A percentile compares a stretch with the other conserved stretches of the same genome.
Conservation (phyloP, 2,797 vertebrate genomes). For the Clarias pachynema region DNA sequence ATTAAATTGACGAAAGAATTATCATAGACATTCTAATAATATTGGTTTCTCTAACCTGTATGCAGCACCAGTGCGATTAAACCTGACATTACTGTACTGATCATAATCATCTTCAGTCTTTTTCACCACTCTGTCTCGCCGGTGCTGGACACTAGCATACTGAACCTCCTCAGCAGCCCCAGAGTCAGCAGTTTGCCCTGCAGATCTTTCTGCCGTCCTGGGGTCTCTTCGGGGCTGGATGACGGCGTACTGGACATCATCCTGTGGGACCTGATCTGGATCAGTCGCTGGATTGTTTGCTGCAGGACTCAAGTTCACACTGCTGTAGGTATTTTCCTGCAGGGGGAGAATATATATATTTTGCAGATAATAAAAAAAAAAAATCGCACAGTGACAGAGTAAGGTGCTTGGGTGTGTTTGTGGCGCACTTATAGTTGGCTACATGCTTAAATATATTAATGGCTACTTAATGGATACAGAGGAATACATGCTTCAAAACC, state of each 20-base stretch:
- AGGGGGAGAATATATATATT: background rate
- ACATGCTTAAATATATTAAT: background rate
- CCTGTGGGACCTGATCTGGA: background rate
- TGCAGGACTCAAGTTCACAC: background rate
- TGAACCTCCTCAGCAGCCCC: conserved; percentile 4
- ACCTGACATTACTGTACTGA: background rate
- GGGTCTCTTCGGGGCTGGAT: background rate
- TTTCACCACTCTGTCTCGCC: background rate
- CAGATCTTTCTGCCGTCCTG: background rate
- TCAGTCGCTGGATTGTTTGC: background rate
- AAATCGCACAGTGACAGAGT: background rate
- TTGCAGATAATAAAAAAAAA: background rate
- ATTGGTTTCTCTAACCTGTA: background rate
- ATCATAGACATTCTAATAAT: background rate
- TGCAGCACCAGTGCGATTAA: background rate
- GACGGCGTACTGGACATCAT: conserved; percentile 22
- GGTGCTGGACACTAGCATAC: conserved; percentile 12
- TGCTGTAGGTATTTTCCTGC: background rate
- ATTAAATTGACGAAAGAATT: background rate
- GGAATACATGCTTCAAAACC: background rate
- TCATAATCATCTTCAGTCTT: background rate
- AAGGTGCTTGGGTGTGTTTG: background rate
- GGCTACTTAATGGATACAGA: background rate
- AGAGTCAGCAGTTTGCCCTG: background rate
- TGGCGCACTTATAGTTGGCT: background rate